Base-by-base conservation (phyloP, 2,113 vertebrate species). In the Stigmatopora argus region DNA sequence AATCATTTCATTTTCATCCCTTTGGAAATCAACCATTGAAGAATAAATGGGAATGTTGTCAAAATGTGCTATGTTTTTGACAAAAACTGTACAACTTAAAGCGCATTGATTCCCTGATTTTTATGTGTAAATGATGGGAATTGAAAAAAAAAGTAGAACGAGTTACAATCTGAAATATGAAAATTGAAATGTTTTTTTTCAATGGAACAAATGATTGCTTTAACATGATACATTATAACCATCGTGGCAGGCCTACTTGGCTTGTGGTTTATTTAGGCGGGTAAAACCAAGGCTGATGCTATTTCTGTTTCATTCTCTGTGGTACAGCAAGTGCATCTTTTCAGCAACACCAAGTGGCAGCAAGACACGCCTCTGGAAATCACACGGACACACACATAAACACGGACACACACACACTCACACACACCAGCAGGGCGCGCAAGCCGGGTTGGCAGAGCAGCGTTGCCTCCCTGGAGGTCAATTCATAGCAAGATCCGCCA, bases 401-500 rank as follows among this genome's bases (percentile, higher is more conserved):
- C 66, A 51, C 74, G 38, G 7, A 10, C 38, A 41, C 58, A 70
- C 71, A 64, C 65, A 64, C 69, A 59, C 44, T 41, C 7, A 38
- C n/a, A n/a, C n/a, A n/a, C n/a, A 31, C 2, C 26, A 31, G 26
- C 26, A 31, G 26, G 26, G 56, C 34, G 49, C 58, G 67, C 59
- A 64, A 58, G 66, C 53, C 60, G 46, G 62, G 0, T 35, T 67
- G 65, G 65, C 59, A 73, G 48, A 35, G 65, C 65, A 67, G 34
- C 34, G 19, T 65, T 74, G 49, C 74, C 66, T 78, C 78, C 83
- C 74, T 12, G 15, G 71, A 67, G 78, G 61, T 71, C 76, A 78
- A 80, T 82, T 78, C 80, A 83, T 68, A 63, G 67, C 72, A 67
- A 34, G 70, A 84, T 80, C 67, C 71, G 68, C 23, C 65, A 57